Conservation (phyloP, 2,888 invertebrate genomes). For the Orchesella flavescens region DNA sequence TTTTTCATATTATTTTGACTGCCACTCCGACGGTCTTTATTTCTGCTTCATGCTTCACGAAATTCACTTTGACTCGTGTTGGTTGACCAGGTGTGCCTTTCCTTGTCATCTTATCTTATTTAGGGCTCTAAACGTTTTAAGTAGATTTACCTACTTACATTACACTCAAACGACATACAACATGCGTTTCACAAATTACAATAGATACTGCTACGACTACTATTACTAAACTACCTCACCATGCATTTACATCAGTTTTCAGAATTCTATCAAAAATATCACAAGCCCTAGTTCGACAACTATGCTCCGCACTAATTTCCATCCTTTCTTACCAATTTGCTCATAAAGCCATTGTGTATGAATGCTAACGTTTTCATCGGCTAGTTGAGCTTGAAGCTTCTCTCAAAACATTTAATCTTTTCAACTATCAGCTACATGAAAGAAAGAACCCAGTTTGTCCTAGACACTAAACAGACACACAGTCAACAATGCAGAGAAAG, state of each 20-base stretch:
- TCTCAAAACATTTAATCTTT: constrained; percentile 6
- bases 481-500: no score
- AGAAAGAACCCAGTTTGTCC: not conserved
- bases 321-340: no score
- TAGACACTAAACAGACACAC: constrained; percentile 31
- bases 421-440: not conserved
- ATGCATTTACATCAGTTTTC: not conserved
- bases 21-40: constrained; percentile 43
- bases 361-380: constrained; percentile 22
- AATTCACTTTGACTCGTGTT: constrained; percentile 53
- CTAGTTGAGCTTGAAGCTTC: not conserved
- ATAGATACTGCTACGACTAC: no score
- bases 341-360: no score
- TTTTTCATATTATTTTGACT: constrained; percentile 53
- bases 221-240: no score
- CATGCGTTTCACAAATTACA: not conserved
- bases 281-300: not conserved
- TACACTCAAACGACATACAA: not conserved
- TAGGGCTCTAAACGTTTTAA: not conserved
- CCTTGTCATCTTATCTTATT: constrained; percentile 23
- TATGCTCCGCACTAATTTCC: constrained; percentile 32
- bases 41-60: constrained; percentile 57
- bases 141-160: not conserved
- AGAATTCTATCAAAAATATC: not conserved
- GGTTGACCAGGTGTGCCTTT: constrained; percentile 58